A percentile compares a stretch with the other conserved stretches of the same genome.
phyloP scores from a whole-genome alignment of 2,797 vertebrate genomes.

The Notolepis coatsorum region DNA sequence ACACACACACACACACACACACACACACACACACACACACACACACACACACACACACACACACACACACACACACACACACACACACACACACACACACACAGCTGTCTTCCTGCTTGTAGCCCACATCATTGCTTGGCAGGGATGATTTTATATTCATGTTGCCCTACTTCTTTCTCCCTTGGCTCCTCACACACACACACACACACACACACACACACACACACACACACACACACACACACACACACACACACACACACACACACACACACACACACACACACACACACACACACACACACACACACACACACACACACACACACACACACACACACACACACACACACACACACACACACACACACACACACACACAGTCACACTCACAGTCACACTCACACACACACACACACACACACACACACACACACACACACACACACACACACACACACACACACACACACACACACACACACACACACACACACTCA shows the following conservation, averaged over 20 bases:
- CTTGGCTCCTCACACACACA: constrained; percentile 46
- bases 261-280: constrained; percentile 11
- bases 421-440: constrained; percentile 12
- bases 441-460: constrained; percentile 25
- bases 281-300: constrained; percentile 4
- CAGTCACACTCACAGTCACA: constrained; percentile 30
- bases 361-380: constrained; percentile 10
- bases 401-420: not conserved
- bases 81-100: not conserved
- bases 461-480: constrained; percentile 12
- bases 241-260: constrained; percentile 26
- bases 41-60: not conserved
- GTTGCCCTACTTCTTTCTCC: constrained; percentile 81
- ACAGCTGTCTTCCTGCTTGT: constrained; percentile 53
- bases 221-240: constrained; percentile 11
- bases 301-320: constrained; percentile 30
- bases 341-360: constrained; percentile 10
- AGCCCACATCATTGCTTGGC: constrained; percentile 78
- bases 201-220: constrained; percentile 1
- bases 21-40: constrained; percentile 2
- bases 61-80: constrained; percentile 20
- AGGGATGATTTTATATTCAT: constrained; percentile 85
- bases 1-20: constrained; percentile 12
- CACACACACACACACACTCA: constrained; percentile 6
- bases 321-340: constrained; percentile 26